Conservation (phyloP, 2,113 vertebrate genomes). For the Myotis lucifugus region DNA sequence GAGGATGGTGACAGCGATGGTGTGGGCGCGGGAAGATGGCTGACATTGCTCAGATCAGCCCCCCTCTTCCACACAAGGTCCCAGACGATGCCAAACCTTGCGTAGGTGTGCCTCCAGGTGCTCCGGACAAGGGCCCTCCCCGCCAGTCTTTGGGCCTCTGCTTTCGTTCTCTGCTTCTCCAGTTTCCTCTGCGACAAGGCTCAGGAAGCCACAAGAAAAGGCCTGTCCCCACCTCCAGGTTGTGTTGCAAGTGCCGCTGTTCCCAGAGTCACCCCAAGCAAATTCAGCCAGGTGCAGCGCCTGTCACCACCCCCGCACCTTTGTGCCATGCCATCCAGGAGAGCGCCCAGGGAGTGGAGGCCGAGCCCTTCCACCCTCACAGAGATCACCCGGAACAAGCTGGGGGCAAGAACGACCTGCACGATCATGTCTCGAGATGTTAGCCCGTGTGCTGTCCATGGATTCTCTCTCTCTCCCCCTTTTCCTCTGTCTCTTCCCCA, state of each 20-base stretch:
- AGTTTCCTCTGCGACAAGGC: rapidly evolving
- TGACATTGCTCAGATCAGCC: rapidly evolving
- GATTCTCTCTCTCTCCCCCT: too few species aligned
- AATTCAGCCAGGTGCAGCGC: rapidly evolving
- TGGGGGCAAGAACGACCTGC: too few species aligned
- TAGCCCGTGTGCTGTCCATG: too few species aligned
- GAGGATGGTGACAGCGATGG: rapidly evolving
- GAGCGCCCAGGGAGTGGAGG: not conserved
- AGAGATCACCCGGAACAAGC: rapidly evolving
- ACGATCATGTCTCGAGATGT: rapidly evolving
- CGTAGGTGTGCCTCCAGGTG: too few species aligned
- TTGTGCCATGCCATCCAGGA: rapidly evolving
- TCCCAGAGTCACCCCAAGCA: not conserved
- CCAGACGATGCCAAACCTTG: not conserved
- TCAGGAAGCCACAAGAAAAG: not conserved
- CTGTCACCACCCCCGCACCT: rapidly evolving
- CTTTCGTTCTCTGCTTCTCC: not conserved
- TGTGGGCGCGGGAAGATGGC: rapidly evolving
- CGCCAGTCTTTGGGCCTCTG: not conserved
- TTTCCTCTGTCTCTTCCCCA: not conserved
- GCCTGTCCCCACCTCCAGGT: not conserved
- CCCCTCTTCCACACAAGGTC: too few species aligned
- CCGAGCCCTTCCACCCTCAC: rapidly evolving
- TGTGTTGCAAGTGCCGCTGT: not conserved
- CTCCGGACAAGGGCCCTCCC: rapidly evolving